Evolutionary conservation across 1,140 invertebrate species (phyloP).

Genomic region (Leptinotarsa lineolata): DNA sequence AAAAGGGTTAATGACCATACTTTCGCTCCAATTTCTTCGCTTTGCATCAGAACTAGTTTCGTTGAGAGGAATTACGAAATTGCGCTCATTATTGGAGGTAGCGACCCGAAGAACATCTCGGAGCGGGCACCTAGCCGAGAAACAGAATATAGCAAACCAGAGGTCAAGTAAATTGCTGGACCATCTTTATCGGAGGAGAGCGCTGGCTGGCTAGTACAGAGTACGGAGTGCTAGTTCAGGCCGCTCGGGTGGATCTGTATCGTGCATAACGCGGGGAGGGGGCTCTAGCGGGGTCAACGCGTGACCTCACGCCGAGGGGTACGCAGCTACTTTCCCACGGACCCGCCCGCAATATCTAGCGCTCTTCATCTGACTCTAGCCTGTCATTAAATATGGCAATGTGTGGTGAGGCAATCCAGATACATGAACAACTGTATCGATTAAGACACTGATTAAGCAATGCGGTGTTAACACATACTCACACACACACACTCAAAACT

Average conservation of each 20-base stretch:
- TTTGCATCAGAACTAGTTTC: constrained; percentile 19
- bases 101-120: constrained; percentile 12
- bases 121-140: background rate
- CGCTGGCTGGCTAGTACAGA: constrained; percentile 14
- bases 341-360: constrained; percentile 57
- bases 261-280: constrained; percentile 43
- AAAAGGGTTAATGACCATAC: constrained; percentile 13
- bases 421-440: constrained; percentile 53
- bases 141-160: constrained; percentile 14
- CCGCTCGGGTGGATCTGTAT: constrained; percentile 53
- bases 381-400: constrained; percentile 59
- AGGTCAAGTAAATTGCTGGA: constrained; percentile 32
- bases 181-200: constrained; percentile 29
- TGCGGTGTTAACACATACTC: background rate
- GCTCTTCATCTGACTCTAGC: constrained; percentile 56
- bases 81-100: constrained; percentile 22
- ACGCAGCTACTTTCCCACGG: constrained; percentile 58
- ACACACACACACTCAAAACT: too few species aligned
- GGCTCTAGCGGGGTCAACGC: constrained; percentile 51
- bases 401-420: constrained; percentile 53
- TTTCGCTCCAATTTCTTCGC: constrained; percentile 25
- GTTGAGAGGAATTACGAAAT: constrained; percentile 14
- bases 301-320: constrained; percentile 57
- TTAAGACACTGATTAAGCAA: constrained; percentile 44
- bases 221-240: constrained; percentile 47